These are phyloP conservation scores for Catharus minimus DNA, from an alignment of 2,113 vertebrate genomes.

Conservation along the genomic window DNA sequence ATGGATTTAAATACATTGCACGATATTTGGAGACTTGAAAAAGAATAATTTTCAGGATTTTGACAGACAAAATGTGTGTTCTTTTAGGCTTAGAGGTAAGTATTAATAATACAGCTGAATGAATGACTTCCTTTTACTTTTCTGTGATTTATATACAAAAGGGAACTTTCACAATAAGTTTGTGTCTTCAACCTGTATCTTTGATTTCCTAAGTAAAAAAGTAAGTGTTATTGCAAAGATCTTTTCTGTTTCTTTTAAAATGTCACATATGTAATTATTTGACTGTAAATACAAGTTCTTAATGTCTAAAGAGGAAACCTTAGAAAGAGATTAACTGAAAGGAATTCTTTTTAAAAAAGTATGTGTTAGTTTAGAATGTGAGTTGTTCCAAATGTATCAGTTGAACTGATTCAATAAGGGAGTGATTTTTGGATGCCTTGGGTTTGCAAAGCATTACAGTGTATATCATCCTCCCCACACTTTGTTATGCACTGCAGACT, in stretches of 20 bases:
- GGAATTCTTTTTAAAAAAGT: background rate
- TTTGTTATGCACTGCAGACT: background rate
- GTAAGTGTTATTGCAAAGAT: accelerated
- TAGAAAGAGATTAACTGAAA: background rate
- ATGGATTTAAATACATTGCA: background rate
- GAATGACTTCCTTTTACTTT: background rate
- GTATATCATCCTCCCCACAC: background rate
- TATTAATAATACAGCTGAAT: slow-evolving; percentile 4
- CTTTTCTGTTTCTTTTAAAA: background rate
- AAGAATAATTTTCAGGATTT: background rate
- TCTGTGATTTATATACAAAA: background rate
- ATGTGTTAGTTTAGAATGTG: background rate
- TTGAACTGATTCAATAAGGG: background rate
- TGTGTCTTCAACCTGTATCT: background rate
- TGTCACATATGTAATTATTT: background rate
- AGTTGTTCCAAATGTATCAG: background rate
- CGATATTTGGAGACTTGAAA: background rate
- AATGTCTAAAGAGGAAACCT: background rate
- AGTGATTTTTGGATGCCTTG: background rate
- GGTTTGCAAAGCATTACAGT: background rate
- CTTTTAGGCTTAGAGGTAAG: background rate
- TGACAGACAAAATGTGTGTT: background rate
- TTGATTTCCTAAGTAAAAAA: background rate
- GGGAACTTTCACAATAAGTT: background rate
- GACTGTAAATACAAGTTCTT: background rate